Base-by-base conservation (phyloP, 2,888 invertebrate species). In the Lepidochitona cinerea region DNA sequence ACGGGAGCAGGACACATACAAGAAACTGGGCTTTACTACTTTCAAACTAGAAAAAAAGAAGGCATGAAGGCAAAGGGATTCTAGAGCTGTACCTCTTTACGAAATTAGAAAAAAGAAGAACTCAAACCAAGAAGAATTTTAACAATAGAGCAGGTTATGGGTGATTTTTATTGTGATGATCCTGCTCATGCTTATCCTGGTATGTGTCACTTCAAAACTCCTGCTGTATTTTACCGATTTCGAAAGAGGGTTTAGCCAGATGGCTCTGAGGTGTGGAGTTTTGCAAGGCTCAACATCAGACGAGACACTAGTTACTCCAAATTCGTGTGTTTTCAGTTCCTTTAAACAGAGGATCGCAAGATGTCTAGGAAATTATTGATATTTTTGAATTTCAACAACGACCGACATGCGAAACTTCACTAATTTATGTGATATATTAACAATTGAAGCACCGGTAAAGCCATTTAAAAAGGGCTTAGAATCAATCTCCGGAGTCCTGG, bases 221-320 rank as follows among this genome's bases (percentile, higher is more conserved):
- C 23, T 59, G 59, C 59, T 59, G 59, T 59, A 26, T 59, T 14
- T 59, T 59, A 26, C 59, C 59, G 23, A 59, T 59, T 26, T 59
- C 59, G 59, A 59, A 23, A 59, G 59, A 59, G 59, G 59, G 23
- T 59, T 59, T 26, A 59, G 59, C 59, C n/a, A 23, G 59, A 59
- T 59, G 59, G 29, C n/a, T 59, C 29, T 59, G 23, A 9, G 12
- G 9, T 59, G 59, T 59, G 29, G 29, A n/a, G n/a, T 26, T 23
- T 26, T 23, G 9, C 59, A 59, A 23, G 59, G 59, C 7, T 9
- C 59, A 59, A 59, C 23, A 23, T 14, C 9, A 26, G 59, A 59
- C 23, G 59, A 59, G 23, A 59, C 59, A 14, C 29, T 59, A 59
- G 29, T 23, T 59, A 23, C 29, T 59, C 23, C 9, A n/a, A n/a